Percentiles rank a stretch among this genome's conserved stretches.
Evolutionary conservation across 2,888 invertebrate species (phyloP).

Genomic region (Rotaria macrura): DNA sequence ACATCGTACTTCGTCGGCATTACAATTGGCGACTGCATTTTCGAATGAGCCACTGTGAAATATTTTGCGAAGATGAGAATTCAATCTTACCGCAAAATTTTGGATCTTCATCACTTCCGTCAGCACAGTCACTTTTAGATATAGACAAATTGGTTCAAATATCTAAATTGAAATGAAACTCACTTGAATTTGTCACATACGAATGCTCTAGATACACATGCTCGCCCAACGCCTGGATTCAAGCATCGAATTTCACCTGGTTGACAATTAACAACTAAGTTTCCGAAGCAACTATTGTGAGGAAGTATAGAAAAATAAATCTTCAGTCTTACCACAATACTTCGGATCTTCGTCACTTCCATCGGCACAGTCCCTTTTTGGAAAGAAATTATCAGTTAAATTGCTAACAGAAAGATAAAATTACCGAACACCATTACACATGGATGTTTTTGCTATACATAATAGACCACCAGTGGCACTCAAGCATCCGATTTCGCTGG

Average conservation of each 20-base stretch:
- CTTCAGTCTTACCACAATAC: background rate
- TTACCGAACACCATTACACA: background rate
- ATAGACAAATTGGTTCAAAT: background rate
- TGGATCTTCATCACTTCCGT: background rate
- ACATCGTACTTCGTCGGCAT: too few species aligned
- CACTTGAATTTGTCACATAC: background rate
- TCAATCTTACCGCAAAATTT: background rate
- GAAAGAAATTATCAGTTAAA: background rate
- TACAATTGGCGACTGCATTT: too few species aligned
- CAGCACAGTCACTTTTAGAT: background rate
- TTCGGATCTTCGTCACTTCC: background rate
- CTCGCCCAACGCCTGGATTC: background rate
- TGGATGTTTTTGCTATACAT: background rate
- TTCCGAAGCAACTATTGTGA: background rate
- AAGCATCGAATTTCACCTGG: background rate
- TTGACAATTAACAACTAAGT: background rate
- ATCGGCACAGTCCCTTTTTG: background rate
- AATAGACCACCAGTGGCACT: background rate
- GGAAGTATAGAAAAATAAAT: background rate
- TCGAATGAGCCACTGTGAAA: background rate
- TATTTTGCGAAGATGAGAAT: background rate
- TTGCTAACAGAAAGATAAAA: background rate
- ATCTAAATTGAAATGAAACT: too few species aligned
- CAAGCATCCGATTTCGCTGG: background rate
- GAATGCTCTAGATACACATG: background rate